Evolutionary conservation across 2,113 vertebrate species (phyloP), one percentile per base, ranked within the genome.

Genomic region (Ochotona princeps): DNA sequence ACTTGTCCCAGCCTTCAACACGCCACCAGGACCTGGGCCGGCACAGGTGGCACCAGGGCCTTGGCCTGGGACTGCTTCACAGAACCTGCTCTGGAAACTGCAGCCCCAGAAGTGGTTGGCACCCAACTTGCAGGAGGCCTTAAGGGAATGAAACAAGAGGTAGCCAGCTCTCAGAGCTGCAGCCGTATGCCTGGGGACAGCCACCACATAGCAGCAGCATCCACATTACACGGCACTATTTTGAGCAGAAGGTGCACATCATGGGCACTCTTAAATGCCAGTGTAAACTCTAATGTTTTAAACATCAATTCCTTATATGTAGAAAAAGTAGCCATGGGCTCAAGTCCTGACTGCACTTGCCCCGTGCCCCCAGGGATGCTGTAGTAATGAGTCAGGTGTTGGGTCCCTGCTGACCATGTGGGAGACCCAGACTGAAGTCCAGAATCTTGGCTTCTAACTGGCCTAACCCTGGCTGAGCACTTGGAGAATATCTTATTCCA

Each of bases 141-240:
- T 12, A n/a, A 76, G 26, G 15, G 61, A 28, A n/a, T 20, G 26
- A 76, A 51, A 83, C 8, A 26, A 61, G 28, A 78, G 15, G 51
- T 20, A 21, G 30, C 30, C 1, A 1, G 49, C 4, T 23, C 54
- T 86, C 12, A 35, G 76, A 67, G n/a, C 2, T 0, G 7, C 8
- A 11, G 44, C 5, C 66, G 4, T 14, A 5, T 0, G 21, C 1
- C 14, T 5, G 14, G 60, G 76, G 49, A 12, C 14, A 35, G 47
- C n/a, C 15, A 25, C 0, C 1, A 25, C 2, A 3, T 9, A 23
- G 17, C 21, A 30, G 20, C 6, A 0, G 4, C 25, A 20, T 12
- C 21, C 17, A 21, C 14, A 32, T 20, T 21, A 74, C 69, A 32
- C 38, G 11, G 25, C 1, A 12, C 61, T 14, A 25, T 9, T 61